Evolutionary conservation across 2,888 invertebrate genomes (phyloP).

Genomic region (Xanthostigma xanthostigma): DNA sequence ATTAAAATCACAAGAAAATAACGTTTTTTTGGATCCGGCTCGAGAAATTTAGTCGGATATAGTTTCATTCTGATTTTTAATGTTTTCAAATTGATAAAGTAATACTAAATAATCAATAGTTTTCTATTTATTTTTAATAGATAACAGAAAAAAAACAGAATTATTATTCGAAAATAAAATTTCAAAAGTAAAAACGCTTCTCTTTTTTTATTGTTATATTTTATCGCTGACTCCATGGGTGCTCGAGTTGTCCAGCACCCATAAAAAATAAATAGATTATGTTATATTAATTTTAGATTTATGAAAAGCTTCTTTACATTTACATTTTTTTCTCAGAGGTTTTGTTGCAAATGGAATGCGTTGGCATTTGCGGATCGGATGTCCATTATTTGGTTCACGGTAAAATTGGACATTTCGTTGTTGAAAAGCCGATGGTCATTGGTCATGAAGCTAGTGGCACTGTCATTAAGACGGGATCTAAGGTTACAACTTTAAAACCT

Average conservation of each 20-base stretch:
- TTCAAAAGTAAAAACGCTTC: background rate
- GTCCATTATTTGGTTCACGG: constrained; percentile 84
- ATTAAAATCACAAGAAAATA: too few species aligned
- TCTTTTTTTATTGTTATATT: background rate
- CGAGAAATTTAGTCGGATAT: too few species aligned
- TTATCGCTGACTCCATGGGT: background rate
- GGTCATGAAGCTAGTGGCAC: constrained; percentile 86
- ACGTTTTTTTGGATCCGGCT: too few species aligned
- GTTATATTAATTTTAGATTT: too few species aligned
- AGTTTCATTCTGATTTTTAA: too few species aligned
- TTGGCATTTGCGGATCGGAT: constrained; percentile 96
- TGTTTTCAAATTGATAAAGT: too few species aligned
- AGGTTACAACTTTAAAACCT: constrained; percentile 49
- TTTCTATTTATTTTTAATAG: too few species aligned
- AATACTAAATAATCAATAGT: too few species aligned
- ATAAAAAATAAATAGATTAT: too few species aligned
- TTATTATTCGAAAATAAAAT: too few species aligned
- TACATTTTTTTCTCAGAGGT: constrained; percentile 48
- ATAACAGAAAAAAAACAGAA: too few species aligned
- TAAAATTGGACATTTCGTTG: constrained; percentile 71
- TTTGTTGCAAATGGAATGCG: constrained; percentile 72
- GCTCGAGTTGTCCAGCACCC: too few species aligned
- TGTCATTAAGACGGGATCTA: constrained; percentile 57
- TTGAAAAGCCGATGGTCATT: constrained; percentile 81
- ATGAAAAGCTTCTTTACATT: background rate